These are phyloP conservation scores for Diarsia mendica DNA, from an alignment of 2,888 invertebrate species.

Conservation along the genomic window DNA sequence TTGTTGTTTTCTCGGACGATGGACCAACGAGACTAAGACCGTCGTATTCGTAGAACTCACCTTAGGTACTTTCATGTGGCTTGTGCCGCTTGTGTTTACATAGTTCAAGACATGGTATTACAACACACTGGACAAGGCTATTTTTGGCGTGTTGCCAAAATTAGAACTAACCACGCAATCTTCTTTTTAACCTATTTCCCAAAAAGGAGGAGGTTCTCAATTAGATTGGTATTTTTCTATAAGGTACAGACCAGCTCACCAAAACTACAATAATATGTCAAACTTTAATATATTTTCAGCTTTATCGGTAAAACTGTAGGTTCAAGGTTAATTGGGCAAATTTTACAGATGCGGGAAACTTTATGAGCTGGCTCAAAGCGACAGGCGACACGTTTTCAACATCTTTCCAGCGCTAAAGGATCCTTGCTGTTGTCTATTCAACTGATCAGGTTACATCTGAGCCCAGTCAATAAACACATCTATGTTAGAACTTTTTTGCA, in stretches of 20 bases:
- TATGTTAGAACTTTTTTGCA: too few relatives aligned
- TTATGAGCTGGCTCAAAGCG: too few relatives aligned
- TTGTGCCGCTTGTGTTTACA: not conserved
- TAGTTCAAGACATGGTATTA: not conserved
- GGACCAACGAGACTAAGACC: not conserved
- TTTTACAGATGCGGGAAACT: too few relatives aligned
- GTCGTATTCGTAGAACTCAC: not conserved
- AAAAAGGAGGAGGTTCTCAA: too few relatives aligned
- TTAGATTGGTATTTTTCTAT: too few relatives aligned
- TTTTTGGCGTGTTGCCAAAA: not conserved
- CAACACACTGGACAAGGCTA: not conserved
- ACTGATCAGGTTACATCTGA: not conserved
- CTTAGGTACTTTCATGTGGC: not conserved
- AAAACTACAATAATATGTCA: too few relatives aligned
- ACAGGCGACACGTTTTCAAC: not conserved
- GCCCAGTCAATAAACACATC: too few relatives aligned
- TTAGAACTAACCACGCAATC: not conserved
- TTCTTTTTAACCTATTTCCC: too few relatives aligned
- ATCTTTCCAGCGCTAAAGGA: not conserved
- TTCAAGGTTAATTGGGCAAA: too few relatives aligned
- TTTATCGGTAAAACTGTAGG: too few relatives aligned
- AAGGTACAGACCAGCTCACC: not conserved
- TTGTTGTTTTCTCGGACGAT: constrained; percentile 25
- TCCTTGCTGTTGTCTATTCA: not conserved
- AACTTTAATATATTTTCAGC: too few relatives aligned